Conservation (phyloP, 2,113 vertebrate species). For the Piaya cayana region DNA sequence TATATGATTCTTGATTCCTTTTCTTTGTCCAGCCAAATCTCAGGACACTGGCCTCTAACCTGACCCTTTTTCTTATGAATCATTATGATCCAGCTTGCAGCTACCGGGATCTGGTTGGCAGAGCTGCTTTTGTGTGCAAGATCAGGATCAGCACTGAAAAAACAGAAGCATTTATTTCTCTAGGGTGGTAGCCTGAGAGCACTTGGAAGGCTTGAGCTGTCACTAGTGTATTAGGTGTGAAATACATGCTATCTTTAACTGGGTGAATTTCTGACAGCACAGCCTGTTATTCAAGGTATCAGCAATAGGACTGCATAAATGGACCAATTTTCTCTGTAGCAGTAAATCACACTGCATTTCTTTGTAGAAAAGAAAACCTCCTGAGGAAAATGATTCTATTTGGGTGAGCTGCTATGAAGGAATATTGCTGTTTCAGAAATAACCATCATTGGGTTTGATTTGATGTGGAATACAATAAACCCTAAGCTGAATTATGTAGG, state of each 20-base stretch:
- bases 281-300: neutral
- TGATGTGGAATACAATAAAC: conserved; percentile 37
- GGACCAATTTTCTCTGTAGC: neutral
- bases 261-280: neutral
- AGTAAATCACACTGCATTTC: neutral
- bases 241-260: neutral
- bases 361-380: neutral
- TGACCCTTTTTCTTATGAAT: neutral
- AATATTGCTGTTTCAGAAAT: conserved; percentile 33
- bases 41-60: neutral
- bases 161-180: neutral
- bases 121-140: neutral
- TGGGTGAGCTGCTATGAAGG: conserved; percentile 2
- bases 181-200: neutral
- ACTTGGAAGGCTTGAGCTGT: neutral
- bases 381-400: conserved; percentile 28
- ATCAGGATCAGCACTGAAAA: neutral
- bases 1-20: neutral
- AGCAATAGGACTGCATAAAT: neutral
- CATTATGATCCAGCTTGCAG: neutral
- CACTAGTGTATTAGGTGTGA: neutral
- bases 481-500: neutral
- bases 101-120: neutral
- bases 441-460: conserved; percentile 12
- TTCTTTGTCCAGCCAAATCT: neutral